Base-by-base conservation (phyloP, 2,888 invertebrate genomes). In the Eristalis arbustorum region DNA sequence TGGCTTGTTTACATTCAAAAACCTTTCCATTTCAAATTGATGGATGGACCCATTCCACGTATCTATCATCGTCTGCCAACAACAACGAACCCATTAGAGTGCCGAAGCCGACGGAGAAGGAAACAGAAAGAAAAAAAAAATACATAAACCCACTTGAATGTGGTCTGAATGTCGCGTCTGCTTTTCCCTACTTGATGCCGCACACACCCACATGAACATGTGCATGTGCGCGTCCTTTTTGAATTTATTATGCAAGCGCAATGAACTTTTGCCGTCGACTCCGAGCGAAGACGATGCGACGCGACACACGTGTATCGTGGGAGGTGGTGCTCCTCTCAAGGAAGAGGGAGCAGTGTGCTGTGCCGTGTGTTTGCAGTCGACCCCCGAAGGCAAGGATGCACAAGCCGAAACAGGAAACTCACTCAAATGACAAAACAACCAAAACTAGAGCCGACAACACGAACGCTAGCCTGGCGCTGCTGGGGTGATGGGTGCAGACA, bases 251-350 rank as follows among this genome's bases (percentile, higher is more conserved):
- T 79, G 74, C 69, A 79, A 79, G 84, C 79, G 74, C 84, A 84
- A 66, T 79, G 84, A 84, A 84, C 84, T 78, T 84, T 78, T 69
- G 42, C 73, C 67, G 77, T 83, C 72, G 73, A 73, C 83, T 49
- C 49, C 2, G 1, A 18, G 18, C n/a, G 8, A 18, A 49, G 73
- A 71, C 59, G 13, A 37, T 23, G 68, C 56, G 68, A 56, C 76
- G 18, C 34, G 18, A 1, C 49, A 49, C 49, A 49, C 49, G 49
- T 49, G 23, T 68, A 37, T 77, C 82, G 82, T 83, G 73, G 77
- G 82, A 77, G 77, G 61, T n/a, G n/a, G n/a, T n/a, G n/a, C 25
- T 42, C n/a, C 22, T 25, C 25, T 28, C n/a, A 23, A 14, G 18
- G 28, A 14, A 14, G 59, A 40, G n/a, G 59, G 64, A 74, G 74